Evolutionary conservation across 2,797 vertebrate species (phyloP), one percentile per base, ranked within the genome.

Genomic region (Xenops minutus): DNA sequence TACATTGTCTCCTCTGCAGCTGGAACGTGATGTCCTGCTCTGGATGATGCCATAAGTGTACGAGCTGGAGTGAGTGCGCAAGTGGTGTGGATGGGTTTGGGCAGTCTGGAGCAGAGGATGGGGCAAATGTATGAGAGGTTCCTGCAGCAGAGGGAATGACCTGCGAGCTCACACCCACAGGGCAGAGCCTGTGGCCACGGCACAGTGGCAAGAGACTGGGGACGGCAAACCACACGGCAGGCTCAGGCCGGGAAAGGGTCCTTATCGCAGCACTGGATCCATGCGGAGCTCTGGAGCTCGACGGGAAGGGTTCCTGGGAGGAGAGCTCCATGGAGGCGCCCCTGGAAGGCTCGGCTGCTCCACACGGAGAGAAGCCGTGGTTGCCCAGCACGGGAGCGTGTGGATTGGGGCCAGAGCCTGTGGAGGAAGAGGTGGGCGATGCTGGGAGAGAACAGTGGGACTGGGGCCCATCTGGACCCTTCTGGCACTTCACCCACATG

Each of bases 121-220:
- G 64, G 21, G 3, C 5, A 19, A 41, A 62, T 0, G 0, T 0
- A 2, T 13, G 56, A 80, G 55, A 49, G 5, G 32, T 8, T 78
- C 58, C 32, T 9, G 4, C 7, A 3, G 7, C 0, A 3, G 61
- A 39, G 11, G 22, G 52, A 17, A 48, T 5, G 41, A 39, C 17
- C 78, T 12, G 19, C 0, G 10, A 63, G 55, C 67, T 39, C 16
- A 10, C 21, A 58, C 3, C 30, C 19, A 14, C 39, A 4, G 51
- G 49, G 41, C 44, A 49, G 56, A 62, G 63, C 59, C 14, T 2
- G 18, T 12, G 51, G 46, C 29, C 30, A 29, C 24, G 26, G 56
- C 6, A 1, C 20, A 12, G 44, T 7, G 7, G 30, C 5, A 0
- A 27, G 56, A 36, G 46, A 0, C 2, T 1, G 30, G 36, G 9